Base-by-base conservation (phyloP, 2,797 vertebrate species). In the Acanthornis magna region DNA sequence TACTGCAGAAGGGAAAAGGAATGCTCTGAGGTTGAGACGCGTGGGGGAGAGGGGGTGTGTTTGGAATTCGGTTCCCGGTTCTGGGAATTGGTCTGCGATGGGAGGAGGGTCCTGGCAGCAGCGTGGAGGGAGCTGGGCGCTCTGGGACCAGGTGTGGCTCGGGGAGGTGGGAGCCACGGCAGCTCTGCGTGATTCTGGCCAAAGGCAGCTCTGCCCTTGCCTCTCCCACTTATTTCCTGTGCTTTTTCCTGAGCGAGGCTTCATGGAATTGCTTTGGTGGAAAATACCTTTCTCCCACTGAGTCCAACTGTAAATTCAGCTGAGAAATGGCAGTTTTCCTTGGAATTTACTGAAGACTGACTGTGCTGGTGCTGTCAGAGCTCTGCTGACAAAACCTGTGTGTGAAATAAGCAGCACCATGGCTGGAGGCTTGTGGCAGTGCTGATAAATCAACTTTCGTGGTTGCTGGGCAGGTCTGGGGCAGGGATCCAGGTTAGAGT, bases 81-180 rank as follows among this genome's bases (percentile, higher is more conserved):
- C 25, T 89, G 91, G 96, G 93, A 84, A 40, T 71, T n/a, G 75
- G 54, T 32, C 51, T 26, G 89, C 94, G 68, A 11, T 20, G 71
- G 90, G 63, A 79, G 54, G 47, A 51, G 74, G 89, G 95, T 86
- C 63, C 53, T 20, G 79, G 45, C 61, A 3, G 19, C 29, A 60
- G 90, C 75, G n/a, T 8, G 85, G 40, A 3, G 82, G 80, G 43
- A 91, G 82, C 66, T 57, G 34, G 68, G n/a, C 11, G 32, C 86
- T 26, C 1, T 9, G 62, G 61, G 47, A 50, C n/a, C 88, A 81
- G 95, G 26, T 21, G 65, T 78, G 92, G 72, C 47, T 81, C 91
- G 29, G 67, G 22, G 62, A 77, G 85, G 91, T 90, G 95, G 93
- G 96, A 96, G 91, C 93, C 87, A 47, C 38, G 61, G 16, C 80